Conservation (phyloP, 2,888 invertebrate genomes). For the Eupithecia subumbrata region DNA sequence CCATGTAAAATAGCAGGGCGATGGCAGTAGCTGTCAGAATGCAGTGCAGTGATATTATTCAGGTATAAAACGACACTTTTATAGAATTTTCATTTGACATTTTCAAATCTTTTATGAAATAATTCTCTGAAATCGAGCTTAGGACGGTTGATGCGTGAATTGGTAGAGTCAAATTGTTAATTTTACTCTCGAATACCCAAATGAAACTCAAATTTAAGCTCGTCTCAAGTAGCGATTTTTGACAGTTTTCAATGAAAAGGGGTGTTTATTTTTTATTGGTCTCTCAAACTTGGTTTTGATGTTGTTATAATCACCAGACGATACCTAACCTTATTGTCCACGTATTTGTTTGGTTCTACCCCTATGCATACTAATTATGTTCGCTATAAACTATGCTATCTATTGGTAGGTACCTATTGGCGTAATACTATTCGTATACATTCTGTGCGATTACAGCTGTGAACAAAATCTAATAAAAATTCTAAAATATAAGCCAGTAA, state of each 20-base stretch:
- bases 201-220: not conserved
- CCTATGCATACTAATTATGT: not conserved
- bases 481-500: not conserved
- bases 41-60: conserved; percentile 11
- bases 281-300: not conserved
- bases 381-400: not conserved
- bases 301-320: not conserved
- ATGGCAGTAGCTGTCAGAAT: conserved; percentile 1
- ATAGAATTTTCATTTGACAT: not conserved
- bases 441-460: not conserved
- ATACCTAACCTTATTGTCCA: not conserved
- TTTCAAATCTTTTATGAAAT: not conserved
- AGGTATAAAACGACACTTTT: not conserved
- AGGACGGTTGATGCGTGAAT: not conserved
- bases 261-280: too few relatives aligned
- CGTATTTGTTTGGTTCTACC: not conserved
- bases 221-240: not conserved
- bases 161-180: not conserved
- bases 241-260: not conserved
- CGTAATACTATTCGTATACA: too few relatives aligned
- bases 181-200: not conserved
- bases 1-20: conserved; percentile 7
- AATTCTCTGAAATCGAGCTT: not conserved
- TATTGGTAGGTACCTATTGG: not conserved
- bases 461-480: conserved; percentile 4